A percentile compares a stretch with the other conserved stretches of the same genome.
phyloP scores from a whole-genome alignment of 2,113 vertebrate genomes.

The Hipposideros armiger region DNA sequence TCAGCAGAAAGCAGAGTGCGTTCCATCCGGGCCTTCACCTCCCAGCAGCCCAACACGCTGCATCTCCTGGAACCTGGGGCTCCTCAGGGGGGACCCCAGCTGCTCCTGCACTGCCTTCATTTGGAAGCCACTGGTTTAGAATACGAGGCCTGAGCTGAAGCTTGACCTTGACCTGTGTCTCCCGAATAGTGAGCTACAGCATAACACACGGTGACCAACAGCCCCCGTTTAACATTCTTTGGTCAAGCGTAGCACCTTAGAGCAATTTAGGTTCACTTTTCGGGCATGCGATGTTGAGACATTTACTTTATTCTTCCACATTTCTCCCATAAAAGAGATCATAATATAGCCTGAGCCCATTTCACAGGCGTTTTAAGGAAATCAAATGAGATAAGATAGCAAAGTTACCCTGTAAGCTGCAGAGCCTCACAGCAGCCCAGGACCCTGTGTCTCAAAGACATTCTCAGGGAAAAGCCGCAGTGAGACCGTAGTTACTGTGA shows the following conservation, averaged over 20 bases:
- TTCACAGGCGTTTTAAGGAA: neutral
- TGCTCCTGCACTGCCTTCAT: neutral
- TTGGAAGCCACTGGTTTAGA: neutral
- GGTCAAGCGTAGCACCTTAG: neutral
- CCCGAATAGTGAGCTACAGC: too few species aligned
- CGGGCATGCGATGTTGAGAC: neutral
- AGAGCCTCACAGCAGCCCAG: neutral
- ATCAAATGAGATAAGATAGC: neutral
- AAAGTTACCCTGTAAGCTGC: neutral
- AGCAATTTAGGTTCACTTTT: fast-evolving
- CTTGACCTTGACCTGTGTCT: neutral
- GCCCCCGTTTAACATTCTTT: neutral
- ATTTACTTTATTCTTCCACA: too few species aligned
- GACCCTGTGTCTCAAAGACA: neutral
- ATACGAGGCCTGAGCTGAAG: neutral
- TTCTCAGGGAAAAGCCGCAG: fast-evolving
- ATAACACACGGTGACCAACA: fast-evolving
- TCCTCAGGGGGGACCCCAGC: neutral
- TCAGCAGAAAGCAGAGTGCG: fast-evolving
- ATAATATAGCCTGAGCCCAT: neutral
- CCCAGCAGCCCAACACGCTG: neutral
- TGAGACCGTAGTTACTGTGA: fast-evolving
- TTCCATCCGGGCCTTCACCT: neutral
- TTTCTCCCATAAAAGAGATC: neutral
- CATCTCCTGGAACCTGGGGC: neutral